phyloP scores from a whole-genome alignment of 2,797 vertebrate species.

The Sarcophilus harrisii region DNA sequence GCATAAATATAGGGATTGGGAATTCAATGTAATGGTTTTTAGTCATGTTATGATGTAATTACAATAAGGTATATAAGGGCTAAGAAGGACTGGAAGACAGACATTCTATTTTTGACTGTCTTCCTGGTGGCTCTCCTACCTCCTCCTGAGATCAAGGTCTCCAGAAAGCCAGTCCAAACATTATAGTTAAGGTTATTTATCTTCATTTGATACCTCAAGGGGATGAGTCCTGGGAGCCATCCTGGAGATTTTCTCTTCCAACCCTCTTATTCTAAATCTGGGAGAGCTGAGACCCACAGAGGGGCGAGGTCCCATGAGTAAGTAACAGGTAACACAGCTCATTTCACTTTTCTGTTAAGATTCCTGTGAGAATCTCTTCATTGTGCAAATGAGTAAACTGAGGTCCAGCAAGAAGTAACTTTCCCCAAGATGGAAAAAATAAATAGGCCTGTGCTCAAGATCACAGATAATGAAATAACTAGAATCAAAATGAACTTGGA shows the following conservation, averaged over 20 bases:
- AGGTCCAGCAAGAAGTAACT: not conserved
- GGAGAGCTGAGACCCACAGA: not conserved
- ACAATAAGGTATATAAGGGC: too few relatives aligned
- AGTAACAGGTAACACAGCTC: not conserved
- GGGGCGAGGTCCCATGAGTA: not conserved
- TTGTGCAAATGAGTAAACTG: not conserved
- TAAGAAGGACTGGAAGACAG: too few relatives aligned
- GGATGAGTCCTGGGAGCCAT: not conserved
- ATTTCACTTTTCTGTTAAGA: not conserved
- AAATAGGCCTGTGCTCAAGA: not conserved
- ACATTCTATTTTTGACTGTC: too few relatives aligned
- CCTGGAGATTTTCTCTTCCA: not conserved
- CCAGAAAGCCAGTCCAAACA: too few relatives aligned
- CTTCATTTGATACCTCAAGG: too few relatives aligned
- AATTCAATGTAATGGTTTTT: too few relatives aligned
- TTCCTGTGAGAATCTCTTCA: not conserved
- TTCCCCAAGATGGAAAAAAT: not conserved
- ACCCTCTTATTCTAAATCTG: not conserved
- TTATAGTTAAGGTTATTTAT: too few relatives aligned
- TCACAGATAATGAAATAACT: constrained; percentile 14
- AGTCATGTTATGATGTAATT: too few relatives aligned
- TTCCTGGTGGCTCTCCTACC: too few relatives aligned
- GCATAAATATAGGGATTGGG: too few relatives aligned
- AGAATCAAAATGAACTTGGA: constrained; percentile 14
- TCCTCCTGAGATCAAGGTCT: too few relatives aligned